Conservation (phyloP, 2,113 vertebrate species). For the Anarrhichthys ocellatus region DNA sequence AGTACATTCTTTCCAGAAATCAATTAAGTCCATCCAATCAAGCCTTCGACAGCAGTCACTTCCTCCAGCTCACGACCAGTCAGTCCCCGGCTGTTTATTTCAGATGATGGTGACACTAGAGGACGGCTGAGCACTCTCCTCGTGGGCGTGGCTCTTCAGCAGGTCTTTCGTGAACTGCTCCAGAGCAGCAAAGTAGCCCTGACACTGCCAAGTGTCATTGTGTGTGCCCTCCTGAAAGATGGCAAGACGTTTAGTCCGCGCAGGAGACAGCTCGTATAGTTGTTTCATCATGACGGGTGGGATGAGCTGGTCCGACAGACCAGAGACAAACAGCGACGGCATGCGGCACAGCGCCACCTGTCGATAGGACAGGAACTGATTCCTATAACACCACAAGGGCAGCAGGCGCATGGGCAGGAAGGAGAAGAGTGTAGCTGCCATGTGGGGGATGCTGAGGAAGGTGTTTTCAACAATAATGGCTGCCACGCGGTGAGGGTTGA, state of each 20-base stretch:
- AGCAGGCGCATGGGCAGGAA: slow-evolving; percentile 96
- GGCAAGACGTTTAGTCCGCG: slow-evolving; percentile 97
- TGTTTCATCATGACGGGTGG: slow-evolving; percentile 99
- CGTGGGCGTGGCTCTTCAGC: slow-evolving; percentile 92
- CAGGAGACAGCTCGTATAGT: slow-evolving; percentile 95
- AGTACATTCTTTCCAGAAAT: slow-evolving; percentile 67
- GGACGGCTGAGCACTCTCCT: slow-evolving; percentile 90
- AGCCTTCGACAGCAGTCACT: not conserved
- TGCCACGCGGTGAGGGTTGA: slow-evolving; percentile 94
- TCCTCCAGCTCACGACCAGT: slow-evolving; percentile 2
- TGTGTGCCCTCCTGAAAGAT: slow-evolving; percentile 99
- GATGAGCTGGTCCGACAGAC: slow-evolving; percentile 97
- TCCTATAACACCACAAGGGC: slow-evolving; percentile 98
- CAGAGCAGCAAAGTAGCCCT: slow-evolving; percentile 95
- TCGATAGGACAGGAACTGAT: slow-evolving; percentile 96
- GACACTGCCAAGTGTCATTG: slow-evolving; percentile 99
- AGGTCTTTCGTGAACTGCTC: slow-evolving; percentile 98
- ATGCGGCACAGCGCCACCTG: slow-evolving; percentile 95
- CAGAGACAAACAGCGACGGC: slow-evolving; percentile 98
- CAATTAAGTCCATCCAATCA: slow-evolving; percentile 17
- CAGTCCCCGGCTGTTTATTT: slow-evolving; percentile 36
- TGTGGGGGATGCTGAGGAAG: slow-evolving; percentile 98
- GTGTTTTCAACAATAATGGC: slow-evolving; percentile 98
- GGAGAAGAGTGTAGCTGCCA: slow-evolving; percentile 98
- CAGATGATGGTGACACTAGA: slow-evolving; percentile 96